phyloP scores from a whole-genome alignment of 2,113 vertebrate species.

The Lampris megalopsis region DNA sequence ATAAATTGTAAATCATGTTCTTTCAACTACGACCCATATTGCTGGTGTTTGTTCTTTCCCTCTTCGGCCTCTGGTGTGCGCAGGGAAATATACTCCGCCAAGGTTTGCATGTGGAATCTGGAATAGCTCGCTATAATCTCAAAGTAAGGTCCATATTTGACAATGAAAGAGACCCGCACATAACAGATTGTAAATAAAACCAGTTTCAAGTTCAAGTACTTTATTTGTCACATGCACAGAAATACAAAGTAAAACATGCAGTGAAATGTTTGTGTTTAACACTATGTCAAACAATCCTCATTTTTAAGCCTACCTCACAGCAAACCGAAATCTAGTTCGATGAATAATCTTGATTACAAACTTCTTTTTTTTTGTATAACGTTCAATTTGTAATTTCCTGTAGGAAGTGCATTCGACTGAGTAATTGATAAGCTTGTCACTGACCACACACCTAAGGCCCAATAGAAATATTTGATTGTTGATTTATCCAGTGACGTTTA shows the following conservation, averaged over 20 bases:
- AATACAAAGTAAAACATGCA: background rate
- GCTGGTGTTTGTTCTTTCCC: no score
- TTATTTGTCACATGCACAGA: no score
- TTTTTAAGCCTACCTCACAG: constrained; percentile 4
- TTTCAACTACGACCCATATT: no score
- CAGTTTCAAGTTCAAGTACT: no score
- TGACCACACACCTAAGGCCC: constrained; percentile 20
- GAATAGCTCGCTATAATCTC: no score
- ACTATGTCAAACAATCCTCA: constrained; percentile 3
- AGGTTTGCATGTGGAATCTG: no score
- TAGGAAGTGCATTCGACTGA: constrained; percentile 39
- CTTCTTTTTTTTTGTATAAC: constrained; percentile 7
- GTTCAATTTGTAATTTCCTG: constrained; percentile 52
- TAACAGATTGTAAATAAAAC: no score
- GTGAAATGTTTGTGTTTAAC: constrained; percentile 3
- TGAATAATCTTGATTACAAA: constrained; percentile 36
- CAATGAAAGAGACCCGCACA: no score
- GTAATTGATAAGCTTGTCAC: constrained; percentile 35
- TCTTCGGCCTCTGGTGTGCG: no score
- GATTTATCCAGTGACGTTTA: constrained; percentile 23
- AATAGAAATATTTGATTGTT: constrained; percentile 32
- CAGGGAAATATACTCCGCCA: no score
- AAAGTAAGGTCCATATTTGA: no score
- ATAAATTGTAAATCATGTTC: no score
- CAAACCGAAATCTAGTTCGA: constrained; percentile 4